Conservation (phyloP, 2,888 invertebrate species). For the Meiosimyza decipiens region DNA sequence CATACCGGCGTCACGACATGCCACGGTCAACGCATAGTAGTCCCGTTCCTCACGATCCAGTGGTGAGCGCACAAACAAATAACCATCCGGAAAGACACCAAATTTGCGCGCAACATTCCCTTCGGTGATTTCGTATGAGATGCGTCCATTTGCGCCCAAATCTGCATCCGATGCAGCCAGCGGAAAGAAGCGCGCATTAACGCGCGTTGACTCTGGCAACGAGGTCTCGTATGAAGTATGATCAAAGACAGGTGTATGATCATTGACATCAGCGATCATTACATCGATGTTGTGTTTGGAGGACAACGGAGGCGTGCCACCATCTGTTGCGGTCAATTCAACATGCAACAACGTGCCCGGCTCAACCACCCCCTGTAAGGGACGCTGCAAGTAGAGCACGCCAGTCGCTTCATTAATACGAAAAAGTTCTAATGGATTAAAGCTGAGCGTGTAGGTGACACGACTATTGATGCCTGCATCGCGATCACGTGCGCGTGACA, state of each 20-base stretch:
- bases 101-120: constrained; percentile 89
- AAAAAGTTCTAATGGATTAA: constrained; percentile 85
- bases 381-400: constrained; percentile 86
- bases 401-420: constrained; percentile 87
- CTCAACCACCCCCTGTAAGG: constrained; percentile 75
- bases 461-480: constrained; percentile 92
- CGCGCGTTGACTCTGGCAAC: constrained; percentile 87
- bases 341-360: constrained; percentile 78
- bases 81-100: constrained; percentile 95
- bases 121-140: constrained; percentile 85
- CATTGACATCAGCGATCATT: constrained; percentile 88
- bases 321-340: constrained; percentile 88
- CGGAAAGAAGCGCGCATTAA: constrained; percentile 91
- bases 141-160: constrained; percentile 81
- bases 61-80: constrained; percentile 84
- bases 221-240: constrained; percentile 94
- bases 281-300: constrained; percentile 80
- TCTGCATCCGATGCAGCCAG: constrained; percentile 91
- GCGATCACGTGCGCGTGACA: constrained; percentile 86
- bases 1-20: constrained; percentile 83
- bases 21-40: constrained; percentile 89
- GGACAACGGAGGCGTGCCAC: constrained; percentile 79
- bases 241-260: constrained; percentile 94
- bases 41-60: constrained; percentile 92
- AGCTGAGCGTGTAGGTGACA: constrained; percentile 82